Conservation (phyloP, 2,797 vertebrate species). For the Harpagifer antarcticus region DNA sequence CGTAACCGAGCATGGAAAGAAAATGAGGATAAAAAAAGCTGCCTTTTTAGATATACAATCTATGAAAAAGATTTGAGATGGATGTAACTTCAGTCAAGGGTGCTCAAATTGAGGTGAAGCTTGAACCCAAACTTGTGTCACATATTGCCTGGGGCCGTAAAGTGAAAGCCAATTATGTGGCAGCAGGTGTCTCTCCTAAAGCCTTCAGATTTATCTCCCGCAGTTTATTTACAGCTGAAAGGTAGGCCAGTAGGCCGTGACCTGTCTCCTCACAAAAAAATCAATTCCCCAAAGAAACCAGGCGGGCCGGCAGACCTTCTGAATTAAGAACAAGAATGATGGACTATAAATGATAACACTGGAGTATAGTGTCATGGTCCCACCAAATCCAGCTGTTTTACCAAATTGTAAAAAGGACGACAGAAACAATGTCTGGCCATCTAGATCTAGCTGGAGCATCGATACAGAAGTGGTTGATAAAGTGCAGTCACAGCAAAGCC, state of each 20-base stretch:
- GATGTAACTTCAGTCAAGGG: not conserved
- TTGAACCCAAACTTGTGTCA: slow-evolving; percentile 6
- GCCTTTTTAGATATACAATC: not conserved
- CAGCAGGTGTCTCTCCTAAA: slow-evolving; percentile 16
- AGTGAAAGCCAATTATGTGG: slow-evolving; percentile 8
- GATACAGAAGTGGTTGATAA: not conserved
- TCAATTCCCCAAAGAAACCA: slow-evolving; percentile 11
- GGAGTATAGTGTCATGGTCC: not conserved
- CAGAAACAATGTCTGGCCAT: not conserved
- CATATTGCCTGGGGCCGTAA: not conserved
- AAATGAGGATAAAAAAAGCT: not conserved
- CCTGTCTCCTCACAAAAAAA: slow-evolving; percentile 1
- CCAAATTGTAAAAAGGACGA: not conserved
- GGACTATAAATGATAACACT: not conserved
- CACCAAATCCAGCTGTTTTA: not conserved
- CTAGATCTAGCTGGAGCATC: not conserved
- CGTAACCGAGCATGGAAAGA: not conserved
- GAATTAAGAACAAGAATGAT: slow-evolving; percentile 17
- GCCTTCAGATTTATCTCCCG: not conserved
- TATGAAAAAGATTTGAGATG: not conserved
- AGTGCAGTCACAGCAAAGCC: not conserved
- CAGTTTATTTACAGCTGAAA: slow-evolving; percentile 12
- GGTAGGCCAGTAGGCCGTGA: slow-evolving; percentile 8
- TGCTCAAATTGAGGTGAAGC: slow-evolving; percentile 8
- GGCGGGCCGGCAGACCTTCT: slow-evolving; percentile 8